Evolutionary conservation across 1,140 invertebrate species (phyloP).

Genomic region (Eumaeus atala): DNA sequence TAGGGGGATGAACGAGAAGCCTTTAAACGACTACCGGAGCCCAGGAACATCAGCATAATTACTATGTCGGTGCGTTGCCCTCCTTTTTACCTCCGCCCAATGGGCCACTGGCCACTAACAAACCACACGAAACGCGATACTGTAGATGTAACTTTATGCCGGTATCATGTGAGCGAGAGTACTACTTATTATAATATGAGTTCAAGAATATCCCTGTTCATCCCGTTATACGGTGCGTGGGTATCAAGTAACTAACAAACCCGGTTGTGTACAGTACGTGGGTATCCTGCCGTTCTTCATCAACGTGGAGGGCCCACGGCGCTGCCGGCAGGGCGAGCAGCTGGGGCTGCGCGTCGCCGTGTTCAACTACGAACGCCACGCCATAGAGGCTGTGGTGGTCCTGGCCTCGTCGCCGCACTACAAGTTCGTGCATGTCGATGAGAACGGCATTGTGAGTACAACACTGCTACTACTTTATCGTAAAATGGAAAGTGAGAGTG

Average conservation of each 20-base stretch:
- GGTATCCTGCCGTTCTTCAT: constrained; percentile 95
- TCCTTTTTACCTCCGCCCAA: no score
- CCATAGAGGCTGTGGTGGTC: constrained; percentile 90
- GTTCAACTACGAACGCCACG: constrained; percentile 92
- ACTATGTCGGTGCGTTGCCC: no score
- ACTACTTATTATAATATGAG: no score
- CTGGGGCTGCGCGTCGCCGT: constrained; percentile 93
- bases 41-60: no score
- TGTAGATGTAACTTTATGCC: no score
- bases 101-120: no score
- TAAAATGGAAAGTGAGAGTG: neutral
- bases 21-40: no score
- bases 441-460: constrained; percentile 86
- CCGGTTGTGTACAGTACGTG: constrained; percentile 76
- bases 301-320: constrained; percentile 92
- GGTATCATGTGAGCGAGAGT: no score
- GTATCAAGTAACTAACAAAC: neutral
- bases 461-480: neutral
- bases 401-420: constrained; percentile 90
- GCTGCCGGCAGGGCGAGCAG: constrained; percentile 92
- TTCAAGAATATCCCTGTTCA: no score
- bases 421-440: constrained; percentile 95
- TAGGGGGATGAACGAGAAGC: no score
- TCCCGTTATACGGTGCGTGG: no score
- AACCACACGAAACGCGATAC: no score